These are phyloP conservation scores for Euschistus heros DNA, from an alignment of 1,140 invertebrate species.

Conservation along the genomic window DNA sequence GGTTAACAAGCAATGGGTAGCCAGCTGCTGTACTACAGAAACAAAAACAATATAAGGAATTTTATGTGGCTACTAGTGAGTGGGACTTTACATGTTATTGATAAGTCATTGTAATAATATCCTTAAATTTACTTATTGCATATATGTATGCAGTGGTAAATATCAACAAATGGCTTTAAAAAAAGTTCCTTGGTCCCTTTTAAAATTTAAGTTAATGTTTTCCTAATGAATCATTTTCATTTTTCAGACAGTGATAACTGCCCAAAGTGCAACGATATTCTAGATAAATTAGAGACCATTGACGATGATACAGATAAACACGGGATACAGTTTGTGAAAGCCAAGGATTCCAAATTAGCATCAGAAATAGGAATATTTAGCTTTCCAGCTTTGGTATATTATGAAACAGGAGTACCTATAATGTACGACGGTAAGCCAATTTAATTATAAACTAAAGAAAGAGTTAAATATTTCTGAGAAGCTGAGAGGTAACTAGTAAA, in stretches of 20 bases:
- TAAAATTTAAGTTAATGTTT: no score
- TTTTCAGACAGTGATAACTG: constrained; percentile 69
- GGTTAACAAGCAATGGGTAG: no score
- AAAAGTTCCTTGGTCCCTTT: no score
- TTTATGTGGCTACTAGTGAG: no score
- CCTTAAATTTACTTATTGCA: no score
- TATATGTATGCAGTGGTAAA: no score
- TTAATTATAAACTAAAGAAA: not conserved
- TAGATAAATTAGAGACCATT: constrained; percentile 85
- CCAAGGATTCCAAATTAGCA: constrained; percentile 76
- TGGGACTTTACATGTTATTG: no score
- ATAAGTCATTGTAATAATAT: no score
- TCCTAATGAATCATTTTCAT: not conserved
- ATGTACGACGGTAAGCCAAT: constrained; percentile 79
- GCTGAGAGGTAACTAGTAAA: not conserved
- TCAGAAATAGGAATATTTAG: constrained; percentile 84
- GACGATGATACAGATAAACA: constrained; percentile 87
- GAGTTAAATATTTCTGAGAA: no score
- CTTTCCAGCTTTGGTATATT: constrained; percentile 81
- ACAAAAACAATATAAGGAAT: no score
- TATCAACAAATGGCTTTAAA: no score
- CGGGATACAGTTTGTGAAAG: constrained; percentile 89
- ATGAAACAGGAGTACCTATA: constrained; percentile 83
- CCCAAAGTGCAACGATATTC: constrained; percentile 65
- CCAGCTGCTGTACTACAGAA: no score